These are phyloP conservation scores for Cryptosula pallasiana DNA, from an alignment of 2,888 invertebrate species.

Conservation along the genomic window DNA sequence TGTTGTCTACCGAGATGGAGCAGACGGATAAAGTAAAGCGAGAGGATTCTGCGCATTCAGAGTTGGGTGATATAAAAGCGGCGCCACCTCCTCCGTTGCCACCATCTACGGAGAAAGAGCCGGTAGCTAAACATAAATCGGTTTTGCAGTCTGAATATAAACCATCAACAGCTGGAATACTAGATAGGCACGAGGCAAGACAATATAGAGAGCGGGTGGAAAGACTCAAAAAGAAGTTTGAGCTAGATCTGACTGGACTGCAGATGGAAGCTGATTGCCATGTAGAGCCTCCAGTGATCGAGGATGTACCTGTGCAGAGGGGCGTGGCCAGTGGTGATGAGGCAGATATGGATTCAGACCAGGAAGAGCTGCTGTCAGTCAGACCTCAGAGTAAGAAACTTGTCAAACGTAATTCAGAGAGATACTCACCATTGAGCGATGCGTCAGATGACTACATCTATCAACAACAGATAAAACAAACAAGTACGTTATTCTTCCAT, in stretches of 20 bases:
- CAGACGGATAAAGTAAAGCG: not conserved
- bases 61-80: not conserved
- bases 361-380: not conserved
- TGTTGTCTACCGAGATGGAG: not conserved
- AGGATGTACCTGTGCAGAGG: not conserved
- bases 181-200: conserved; percentile 8
- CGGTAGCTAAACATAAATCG: not conserved
- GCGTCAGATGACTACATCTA: conserved; percentile 18
- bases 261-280: not conserved
- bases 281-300: not conserved
- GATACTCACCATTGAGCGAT: conserved; percentile 16
- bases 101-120: not conserved
- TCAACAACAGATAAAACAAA: not conserved
- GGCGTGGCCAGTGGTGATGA: not conserved
- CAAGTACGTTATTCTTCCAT: too few species aligned
- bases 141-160: not conserved
- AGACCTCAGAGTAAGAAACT: conserved; percentile 16
- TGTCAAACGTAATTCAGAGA: not conserved
- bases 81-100: not conserved
- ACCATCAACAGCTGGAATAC: conserved; percentile 8
- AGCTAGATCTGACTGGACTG: not conserved
- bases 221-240: conserved; percentile 14
- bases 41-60: not conserved
- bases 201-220: conserved; percentile 13
- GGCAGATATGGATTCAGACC: conserved; percentile 20